Conservation (phyloP, 2,888 invertebrate species). For the Notodonta ziczac region DNA sequence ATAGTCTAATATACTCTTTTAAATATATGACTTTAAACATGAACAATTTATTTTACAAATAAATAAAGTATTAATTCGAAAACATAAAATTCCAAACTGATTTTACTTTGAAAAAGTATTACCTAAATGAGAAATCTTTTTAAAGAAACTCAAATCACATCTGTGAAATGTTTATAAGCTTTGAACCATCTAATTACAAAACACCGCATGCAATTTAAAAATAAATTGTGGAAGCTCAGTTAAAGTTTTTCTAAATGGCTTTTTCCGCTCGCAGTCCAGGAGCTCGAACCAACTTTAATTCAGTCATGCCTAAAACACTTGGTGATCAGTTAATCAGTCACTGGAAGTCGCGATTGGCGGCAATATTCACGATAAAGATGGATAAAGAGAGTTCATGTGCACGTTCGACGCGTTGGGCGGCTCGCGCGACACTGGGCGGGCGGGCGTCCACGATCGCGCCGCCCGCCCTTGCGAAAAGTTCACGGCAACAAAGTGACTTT, state of each 20-base stretch:
- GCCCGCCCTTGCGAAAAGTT: constrained; percentile 76
- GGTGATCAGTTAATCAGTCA: constrained; percentile 36
- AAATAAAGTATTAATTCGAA: neutral
- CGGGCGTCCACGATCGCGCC: constrained; percentile 47
- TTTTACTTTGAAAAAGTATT: neutral
- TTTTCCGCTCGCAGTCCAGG: constrained; percentile 10
- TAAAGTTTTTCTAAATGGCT: constrained; percentile 9
- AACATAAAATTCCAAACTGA: neutral
- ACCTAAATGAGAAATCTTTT: constrained; percentile 1
- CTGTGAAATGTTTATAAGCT: constrained; percentile 7
- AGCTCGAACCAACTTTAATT: constrained; percentile 10
- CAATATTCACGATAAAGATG: constrained; percentile 51
- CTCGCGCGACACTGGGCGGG: constrained; percentile 77
- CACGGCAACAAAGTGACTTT: constrained; percentile 70
- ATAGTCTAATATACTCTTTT: no score
- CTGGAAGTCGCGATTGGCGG: constrained; percentile 48
- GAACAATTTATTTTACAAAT: neutral
- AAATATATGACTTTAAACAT: no score
- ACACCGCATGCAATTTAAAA: constrained; percentile 9
- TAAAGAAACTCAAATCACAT: constrained; percentile 3
- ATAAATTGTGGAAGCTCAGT: neutral
- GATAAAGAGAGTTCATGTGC: constrained; percentile 39
- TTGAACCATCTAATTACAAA: constrained; percentile 3
- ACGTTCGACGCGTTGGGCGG: constrained; percentile 68
- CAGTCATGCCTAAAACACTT: constrained; percentile 18